Evolutionary conservation across 2,888 invertebrate species (phyloP).

Genomic region (Tachina grossa): DNA sequence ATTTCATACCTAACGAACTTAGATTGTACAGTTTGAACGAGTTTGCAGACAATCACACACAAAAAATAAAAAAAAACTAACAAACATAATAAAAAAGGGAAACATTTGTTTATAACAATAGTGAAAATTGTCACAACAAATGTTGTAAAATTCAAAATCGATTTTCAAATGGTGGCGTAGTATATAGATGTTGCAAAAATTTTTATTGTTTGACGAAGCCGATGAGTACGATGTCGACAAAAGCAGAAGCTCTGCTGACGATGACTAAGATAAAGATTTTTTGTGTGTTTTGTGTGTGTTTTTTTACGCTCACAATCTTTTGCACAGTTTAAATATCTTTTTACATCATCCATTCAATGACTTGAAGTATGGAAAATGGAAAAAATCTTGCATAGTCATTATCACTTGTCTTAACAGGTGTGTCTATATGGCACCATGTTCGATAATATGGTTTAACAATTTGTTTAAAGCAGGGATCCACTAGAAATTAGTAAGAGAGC

Average conservation of each 20-base stretch:
- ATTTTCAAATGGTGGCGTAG: conserved; percentile 69
- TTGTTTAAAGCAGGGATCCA: too few species aligned
- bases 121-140: conserved; percentile 67
- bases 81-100: background rate
- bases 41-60: conserved; percentile 16
- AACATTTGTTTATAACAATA: conserved; percentile 52
- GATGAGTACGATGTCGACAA: conserved; percentile 32
- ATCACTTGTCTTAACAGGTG: conserved; percentile 34
- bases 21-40: conserved; percentile 8
- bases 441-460: too few species aligned
- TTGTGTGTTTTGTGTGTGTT: background rate
- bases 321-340: conserved; percentile 49
- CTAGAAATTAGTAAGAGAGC: background rate
- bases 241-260: background rate
- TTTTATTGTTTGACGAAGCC: conserved; percentile 55
- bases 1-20: conserved; percentile 35
- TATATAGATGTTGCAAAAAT: conserved; percentile 63
- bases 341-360: conserved; percentile 33
- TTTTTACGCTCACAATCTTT: conserved; percentile 13
- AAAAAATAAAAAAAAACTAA: background rate
- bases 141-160: conserved; percentile 69
- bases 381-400: conserved; percentile 51
- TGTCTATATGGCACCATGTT: background rate
- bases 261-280: conserved; percentile 46
- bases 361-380: conserved; percentile 31